Evolutionary conservation across 2,888 invertebrate genomes (phyloP).

Genomic region (Steinernema scapterisci): DNA sequence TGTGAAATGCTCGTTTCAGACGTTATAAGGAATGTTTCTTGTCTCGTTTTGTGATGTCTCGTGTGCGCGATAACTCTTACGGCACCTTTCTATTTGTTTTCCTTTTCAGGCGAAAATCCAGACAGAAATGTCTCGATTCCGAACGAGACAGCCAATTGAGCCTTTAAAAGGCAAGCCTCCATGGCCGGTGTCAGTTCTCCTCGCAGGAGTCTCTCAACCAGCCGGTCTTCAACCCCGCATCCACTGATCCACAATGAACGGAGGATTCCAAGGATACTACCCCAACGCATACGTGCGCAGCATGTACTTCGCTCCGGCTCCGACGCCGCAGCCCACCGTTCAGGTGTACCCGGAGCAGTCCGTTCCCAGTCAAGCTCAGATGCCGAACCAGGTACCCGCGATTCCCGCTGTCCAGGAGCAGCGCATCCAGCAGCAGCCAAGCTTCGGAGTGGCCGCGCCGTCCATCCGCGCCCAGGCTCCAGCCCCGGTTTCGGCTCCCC

Average conservation of each 20-base stretch:
- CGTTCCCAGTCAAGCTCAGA: background rate
- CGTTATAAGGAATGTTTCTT: too few relatives aligned
- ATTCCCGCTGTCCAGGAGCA: background rate
- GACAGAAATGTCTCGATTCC: background rate
- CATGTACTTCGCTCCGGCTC: conserved; percentile 17
- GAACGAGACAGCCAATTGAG: too few relatives aligned
- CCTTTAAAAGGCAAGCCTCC: background rate
- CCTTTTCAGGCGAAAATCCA: background rate
- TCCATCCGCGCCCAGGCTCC: background rate
- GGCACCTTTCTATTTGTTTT: too few relatives aligned
- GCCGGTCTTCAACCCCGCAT: background rate
- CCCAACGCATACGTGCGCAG: conserved; percentile 12
- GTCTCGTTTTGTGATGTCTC: too few relatives aligned
- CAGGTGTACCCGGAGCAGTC: background rate
- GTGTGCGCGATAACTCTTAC: too few relatives aligned
- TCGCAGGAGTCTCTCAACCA: conserved; percentile 1
- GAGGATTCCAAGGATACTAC: background rate
- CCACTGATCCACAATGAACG: background rate
- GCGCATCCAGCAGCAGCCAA: background rate
- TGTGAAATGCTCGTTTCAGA: too few relatives aligned
- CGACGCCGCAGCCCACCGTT: conserved; percentile 14
- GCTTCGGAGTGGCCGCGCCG: background rate
- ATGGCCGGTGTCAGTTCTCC: background rate
- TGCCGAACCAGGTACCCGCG: background rate
- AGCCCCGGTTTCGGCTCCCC: background rate